These are phyloP conservation scores for Poecilobothrus nobilitatus DNA, from an alignment of 2,888 invertebrate genomes.

Conservation along the genomic window DNA sequence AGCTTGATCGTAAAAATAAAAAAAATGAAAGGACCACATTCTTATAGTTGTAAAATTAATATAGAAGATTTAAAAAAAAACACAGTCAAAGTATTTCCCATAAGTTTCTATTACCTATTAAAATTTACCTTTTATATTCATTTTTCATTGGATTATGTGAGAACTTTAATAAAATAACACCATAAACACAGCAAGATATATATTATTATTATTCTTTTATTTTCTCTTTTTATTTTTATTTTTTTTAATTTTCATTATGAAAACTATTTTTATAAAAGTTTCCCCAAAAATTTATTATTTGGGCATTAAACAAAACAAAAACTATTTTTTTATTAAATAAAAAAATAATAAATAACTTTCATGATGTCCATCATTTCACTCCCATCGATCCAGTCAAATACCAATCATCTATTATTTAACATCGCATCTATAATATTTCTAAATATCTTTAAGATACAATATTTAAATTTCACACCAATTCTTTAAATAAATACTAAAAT, in stretches of 20 bases:
- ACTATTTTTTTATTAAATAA: too few relatives aligned
- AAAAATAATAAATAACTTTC: neutral
- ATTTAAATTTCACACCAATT: neutral
- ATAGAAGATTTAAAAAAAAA: too few relatives aligned
- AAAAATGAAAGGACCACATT: too few relatives aligned
- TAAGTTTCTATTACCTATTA: too few relatives aligned
- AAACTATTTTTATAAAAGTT: neutral
- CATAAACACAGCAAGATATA: neutral
- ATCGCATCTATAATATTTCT: too few relatives aligned
- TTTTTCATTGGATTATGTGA: neutral
- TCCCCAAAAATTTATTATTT: too few relatives aligned
- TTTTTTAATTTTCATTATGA: neutral
- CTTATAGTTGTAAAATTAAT: too few relatives aligned
- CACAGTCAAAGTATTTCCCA: too few relatives aligned
- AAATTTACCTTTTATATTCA: too few relatives aligned
- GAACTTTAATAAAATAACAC: slow-evolving; percentile 1
- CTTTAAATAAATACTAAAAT: too few relatives aligned
- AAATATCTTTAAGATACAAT: neutral
- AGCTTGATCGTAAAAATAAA: too few relatives aligned
- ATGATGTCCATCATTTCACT: neutral
- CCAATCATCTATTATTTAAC: too few relatives aligned
- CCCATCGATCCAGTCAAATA: neutral
- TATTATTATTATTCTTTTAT: neutral
- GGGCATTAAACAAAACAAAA: neutral
- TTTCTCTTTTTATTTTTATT: neutral